Evolutionary conservation across 2,888 invertebrate genomes (phyloP).

Genomic region (Suillia variegata): DNA sequence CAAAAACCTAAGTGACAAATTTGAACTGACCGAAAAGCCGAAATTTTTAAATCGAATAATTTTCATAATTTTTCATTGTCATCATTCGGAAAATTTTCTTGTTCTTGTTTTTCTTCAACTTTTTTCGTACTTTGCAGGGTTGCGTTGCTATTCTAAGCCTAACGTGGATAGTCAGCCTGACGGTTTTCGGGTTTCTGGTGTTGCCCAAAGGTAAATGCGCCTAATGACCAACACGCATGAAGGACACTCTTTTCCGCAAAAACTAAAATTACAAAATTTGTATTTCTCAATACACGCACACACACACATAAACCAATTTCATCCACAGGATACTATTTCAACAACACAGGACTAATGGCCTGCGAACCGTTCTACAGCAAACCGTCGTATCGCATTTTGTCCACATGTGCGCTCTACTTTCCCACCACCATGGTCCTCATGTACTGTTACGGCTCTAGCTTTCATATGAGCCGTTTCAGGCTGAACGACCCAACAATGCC

Average conservation of each 20-base stretch:
- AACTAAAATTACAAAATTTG: neutral
- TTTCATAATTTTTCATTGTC: too few species aligned
- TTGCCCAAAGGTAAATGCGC: slow-evolving; percentile 70
- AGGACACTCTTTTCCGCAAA: neutral
- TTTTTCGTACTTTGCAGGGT: slow-evolving; percentile 73
- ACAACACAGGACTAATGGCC: slow-evolving; percentile 81
- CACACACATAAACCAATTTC: neutral
- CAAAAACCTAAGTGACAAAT: too few species aligned
- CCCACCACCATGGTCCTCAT: slow-evolving; percentile 90
- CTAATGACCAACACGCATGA: neutral
- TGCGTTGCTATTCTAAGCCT: slow-evolving; percentile 84
- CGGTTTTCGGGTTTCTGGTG: slow-evolving; percentile 81
- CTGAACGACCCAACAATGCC: slow-evolving; percentile 61
- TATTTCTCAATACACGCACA: neutral
- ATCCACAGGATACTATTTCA: slow-evolving; percentile 79
- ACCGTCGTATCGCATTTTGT: slow-evolving; percentile 73
- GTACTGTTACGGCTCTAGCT: slow-evolving; percentile 90
- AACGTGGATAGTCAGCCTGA: slow-evolving; percentile 84
- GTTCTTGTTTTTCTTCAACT: too few species aligned
- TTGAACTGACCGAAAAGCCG: too few species aligned
- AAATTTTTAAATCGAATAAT: too few species aligned
- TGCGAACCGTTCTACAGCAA: slow-evolving; percentile 88
- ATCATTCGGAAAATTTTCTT: too few species aligned
- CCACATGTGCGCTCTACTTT: slow-evolving; percentile 87
- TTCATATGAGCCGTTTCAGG: slow-evolving; percentile 83